Conservation (phyloP, 2,797 vertebrate genomes). For the Myotis planiceps region DNA sequence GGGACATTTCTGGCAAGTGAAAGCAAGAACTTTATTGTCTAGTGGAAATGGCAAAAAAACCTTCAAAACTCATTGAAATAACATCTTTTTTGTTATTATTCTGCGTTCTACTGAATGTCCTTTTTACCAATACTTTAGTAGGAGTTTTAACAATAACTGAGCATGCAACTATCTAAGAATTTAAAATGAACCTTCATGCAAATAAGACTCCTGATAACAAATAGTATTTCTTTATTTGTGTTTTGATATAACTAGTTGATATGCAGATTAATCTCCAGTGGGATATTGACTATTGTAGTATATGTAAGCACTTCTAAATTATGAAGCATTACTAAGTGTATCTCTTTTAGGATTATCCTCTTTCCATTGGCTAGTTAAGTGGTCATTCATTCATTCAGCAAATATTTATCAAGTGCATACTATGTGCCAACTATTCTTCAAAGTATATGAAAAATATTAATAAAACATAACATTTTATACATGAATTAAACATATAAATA, state of each 20-base stretch:
- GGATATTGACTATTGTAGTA: not conserved
- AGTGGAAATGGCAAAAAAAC: constrained; percentile 50
- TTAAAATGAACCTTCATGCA: constrained; percentile 22
- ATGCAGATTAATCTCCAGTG: not conserved
- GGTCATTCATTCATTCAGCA: constrained; percentile 8
- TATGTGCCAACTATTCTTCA: not conserved
- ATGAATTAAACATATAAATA: not conserved
- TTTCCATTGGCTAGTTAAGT: not conserved
- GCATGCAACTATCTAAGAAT: constrained; percentile 12
- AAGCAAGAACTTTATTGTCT: constrained; percentile 8
- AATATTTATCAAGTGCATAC: not conserved
- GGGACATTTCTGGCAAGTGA: not conserved
- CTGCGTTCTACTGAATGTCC: not conserved
- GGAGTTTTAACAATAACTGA: not conserved
- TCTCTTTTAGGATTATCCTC: not conserved
- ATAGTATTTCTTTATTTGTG: constrained; percentile 14
- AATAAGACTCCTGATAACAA: constrained; percentile 7
- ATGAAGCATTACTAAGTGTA: not conserved
- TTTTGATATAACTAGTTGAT: constrained; percentile 6
- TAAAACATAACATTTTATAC: not conserved
- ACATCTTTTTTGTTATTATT: constrained; percentile 29
- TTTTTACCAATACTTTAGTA: constrained; percentile 29
- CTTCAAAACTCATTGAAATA: constrained; percentile 45
- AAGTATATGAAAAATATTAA: not conserved
- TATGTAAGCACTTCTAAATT: not conserved